Base-by-base conservation (phyloP, 2,797 vertebrate species). In the Presbytis comata region DNA sequence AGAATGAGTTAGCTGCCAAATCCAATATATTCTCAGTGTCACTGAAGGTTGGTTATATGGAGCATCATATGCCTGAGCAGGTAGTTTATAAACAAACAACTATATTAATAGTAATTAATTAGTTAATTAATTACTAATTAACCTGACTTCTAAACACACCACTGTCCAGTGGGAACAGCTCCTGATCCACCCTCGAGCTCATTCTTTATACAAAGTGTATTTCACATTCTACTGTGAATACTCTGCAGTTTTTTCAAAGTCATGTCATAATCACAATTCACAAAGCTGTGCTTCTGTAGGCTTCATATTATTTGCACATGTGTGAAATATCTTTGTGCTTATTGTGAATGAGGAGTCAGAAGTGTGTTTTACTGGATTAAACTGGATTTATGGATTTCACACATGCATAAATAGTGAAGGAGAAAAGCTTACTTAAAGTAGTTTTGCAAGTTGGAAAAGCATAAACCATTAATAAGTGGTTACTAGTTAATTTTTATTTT, bases 41-140 rank as follows among this genome's bases (percentile, higher is more conserved):
- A 44, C 57, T 46, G 39, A n/a, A 39, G 50, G 21, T 50, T 1
- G 8, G 41, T 67, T 86, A 30, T 19, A 19, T 5, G 8, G n/a
- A 67, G 14, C 41, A 64, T 7, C 50, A 24, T 8, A 33, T 50
- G 12, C 57, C 46, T 41, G 12, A 28, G 26, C 21, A 64, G 55
- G 14, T 21, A 41, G 33, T 89, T 92, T 57, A 89, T 46, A 96
- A 97, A 89, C 36, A 95, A 91, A 53, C 12, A 91, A 53, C 12
- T 4, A 36, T 22, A 72, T 76, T 81, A 72, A 41, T 19, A 72
- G 70, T 81, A 78, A 24, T 55, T 44, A 59, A 76, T 57, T 50
- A 75, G n/a, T 72, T 48, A 72, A 28, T 30, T 22, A 48, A 36
- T 39, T 50, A 53, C 48, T 46, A 48, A 48, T 92, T 76, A 46